Base-by-base conservation (phyloP, 2,888 invertebrate genomes). In the Tenthredo notha region DNA sequence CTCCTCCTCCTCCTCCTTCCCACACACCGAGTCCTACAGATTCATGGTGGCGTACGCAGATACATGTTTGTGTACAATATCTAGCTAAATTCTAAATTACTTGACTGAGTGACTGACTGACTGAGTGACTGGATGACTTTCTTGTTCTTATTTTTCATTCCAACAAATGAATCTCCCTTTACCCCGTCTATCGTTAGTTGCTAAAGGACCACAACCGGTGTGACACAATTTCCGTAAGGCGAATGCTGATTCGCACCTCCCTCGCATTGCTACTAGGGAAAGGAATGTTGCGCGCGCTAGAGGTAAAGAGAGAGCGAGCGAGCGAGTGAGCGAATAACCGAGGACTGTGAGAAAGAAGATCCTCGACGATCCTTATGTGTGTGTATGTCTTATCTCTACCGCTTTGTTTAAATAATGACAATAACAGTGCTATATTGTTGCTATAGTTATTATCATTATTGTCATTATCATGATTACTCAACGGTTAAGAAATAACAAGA, bases 201-300 rank as follows among this genome's bases (percentile, higher is more conserved):
- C 47, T 21, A 12, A 83, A 85, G 74, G 85, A 85, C 78, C 75
- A 82, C 87, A 80, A 72, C 77, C 78, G 85, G 74, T 54, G 85
- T 82, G 72, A 86, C 86, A 86, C 84, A 87, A 85, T 85, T 86
- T 85, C 86, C 85, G 67, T 85, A 70, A 77, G 85, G 82, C 78
- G 85, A 83, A 83, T 47, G 83, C 65, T 67, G 83, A 83, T 83
- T 83, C 70, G 83, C 83, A 83, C 83, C 86, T 83, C 85, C 85
- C 85, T 83, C 85, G 86, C 85, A 85, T 84, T 85, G 86, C 65
- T 87, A 86, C 87, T 88, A 90, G 91, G 90, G 91, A 92, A 92
- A 91, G 91, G 91, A 91, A 91, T 90, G 90, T 91, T 91, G 90
- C 90, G 90, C 88, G 86, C 87, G 85, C 87, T 88, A 85, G 86